Evolutionary conservation across 2,797 vertebrate genomes (phyloP).

Genomic region (Cryptoprocta ferox): DNA sequence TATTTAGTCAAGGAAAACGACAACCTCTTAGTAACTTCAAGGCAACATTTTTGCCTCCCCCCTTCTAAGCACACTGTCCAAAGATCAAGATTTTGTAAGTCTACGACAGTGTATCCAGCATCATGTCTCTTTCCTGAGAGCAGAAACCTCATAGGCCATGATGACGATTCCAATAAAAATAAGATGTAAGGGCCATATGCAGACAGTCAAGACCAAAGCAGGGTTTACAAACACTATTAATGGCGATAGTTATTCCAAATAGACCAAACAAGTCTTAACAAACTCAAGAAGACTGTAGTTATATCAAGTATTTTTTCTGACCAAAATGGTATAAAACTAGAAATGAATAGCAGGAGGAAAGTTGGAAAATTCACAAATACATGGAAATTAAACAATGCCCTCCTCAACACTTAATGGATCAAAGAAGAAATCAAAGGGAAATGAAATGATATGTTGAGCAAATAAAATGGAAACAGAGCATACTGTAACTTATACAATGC

Average conservation of each 20-base stretch:
- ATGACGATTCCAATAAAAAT: neutral
- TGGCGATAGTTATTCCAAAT: neutral
- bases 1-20: neutral
- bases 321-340: neutral
- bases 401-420: neutral
- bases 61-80: conserved; percentile 38
- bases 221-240: neutral
- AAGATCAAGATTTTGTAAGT: neutral
- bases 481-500: neutral
- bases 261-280: neutral
- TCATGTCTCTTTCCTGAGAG: neutral
- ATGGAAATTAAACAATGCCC: neutral
- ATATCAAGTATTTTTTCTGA: neutral
- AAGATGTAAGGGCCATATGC: neutral
- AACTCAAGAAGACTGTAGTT: neutral
- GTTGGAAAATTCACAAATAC: neutral
- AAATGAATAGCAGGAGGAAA: neutral
- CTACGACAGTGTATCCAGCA: neutral
- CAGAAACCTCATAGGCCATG: neutral
- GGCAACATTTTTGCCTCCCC: neutral
- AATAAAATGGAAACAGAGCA: neutral
- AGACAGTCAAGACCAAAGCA: neutral
- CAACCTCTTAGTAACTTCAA: neutral
- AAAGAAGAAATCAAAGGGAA: neutral
- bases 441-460: neutral